Evolutionary conservation across 2,113 vertebrate genomes (phyloP).

Genomic region (Tragulus kanchil): DNA sequence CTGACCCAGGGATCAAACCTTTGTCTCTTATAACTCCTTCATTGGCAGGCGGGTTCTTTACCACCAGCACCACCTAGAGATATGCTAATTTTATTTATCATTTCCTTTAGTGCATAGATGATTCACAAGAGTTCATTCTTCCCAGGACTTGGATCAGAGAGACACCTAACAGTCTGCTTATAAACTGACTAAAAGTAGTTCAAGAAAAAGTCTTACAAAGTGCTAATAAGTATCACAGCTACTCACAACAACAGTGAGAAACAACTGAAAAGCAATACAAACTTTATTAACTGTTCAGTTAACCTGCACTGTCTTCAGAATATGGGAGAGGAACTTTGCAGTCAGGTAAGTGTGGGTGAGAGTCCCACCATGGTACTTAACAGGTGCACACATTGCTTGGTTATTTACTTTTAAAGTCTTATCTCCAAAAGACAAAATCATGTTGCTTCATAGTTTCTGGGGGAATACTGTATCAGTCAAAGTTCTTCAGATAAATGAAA

Average conservation of each 20-base stretch:
- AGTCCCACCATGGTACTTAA: not conserved
- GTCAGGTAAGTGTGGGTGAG: not conserved
- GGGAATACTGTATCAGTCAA: not conserved
- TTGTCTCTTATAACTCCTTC: not conserved
- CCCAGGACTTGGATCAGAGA: not conserved
- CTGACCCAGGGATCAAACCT: not conserved
- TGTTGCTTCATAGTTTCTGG: not conserved
- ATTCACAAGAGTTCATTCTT: not conserved
- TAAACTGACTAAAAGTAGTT: not conserved
- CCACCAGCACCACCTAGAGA: not conserved
- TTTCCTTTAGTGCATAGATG: not conserved
- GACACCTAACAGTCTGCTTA: not conserved
- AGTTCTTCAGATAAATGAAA: not conserved
- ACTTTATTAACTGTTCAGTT: not conserved
- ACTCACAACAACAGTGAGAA: not conserved
- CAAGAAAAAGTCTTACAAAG: not conserved
- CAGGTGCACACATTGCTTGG: not conserved
- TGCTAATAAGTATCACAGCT: not conserved
- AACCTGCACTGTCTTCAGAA: not conserved
- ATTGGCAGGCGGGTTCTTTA: not conserved
- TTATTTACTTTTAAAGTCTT: not conserved
- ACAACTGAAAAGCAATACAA: not conserved
- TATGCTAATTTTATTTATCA: not conserved
- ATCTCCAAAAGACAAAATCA: not conserved
- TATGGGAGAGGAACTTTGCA: not conserved